A percentile compares a stretch with the other conserved stretches of the same genome.
Evolutionary conservation across 2,888 invertebrate genomes (phyloP).

Genomic region (Hirtodrosophila confusa): DNA sequence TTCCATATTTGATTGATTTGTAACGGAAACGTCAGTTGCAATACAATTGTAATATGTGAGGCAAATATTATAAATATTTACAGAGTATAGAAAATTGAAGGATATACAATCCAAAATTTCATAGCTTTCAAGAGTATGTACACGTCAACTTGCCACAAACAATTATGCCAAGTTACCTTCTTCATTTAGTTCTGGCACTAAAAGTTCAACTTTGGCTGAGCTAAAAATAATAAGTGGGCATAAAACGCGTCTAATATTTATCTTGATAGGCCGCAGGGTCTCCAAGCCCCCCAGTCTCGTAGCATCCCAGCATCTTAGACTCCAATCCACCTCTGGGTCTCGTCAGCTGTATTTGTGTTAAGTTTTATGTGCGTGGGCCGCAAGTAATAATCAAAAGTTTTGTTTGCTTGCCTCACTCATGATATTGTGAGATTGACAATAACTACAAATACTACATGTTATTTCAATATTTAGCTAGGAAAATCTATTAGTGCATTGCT

Average conservation of each 20-base stretch:
- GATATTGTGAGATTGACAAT: slow-evolving; percentile 22
- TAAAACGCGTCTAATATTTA: slow-evolving; percentile 37
- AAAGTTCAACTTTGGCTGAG: slow-evolving; percentile 32
- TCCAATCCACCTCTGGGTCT: not conserved
- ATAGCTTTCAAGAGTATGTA: not conserved
- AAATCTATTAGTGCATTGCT: slow-evolving; percentile 67
- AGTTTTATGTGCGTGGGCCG: slow-evolving; percentile 32
- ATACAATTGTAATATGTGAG: too few relatives aligned
- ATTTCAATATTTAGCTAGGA: slow-evolving; percentile 40
- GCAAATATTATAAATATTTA: too few relatives aligned
- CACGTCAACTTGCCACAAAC: not conserved
- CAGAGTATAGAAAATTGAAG: too few relatives aligned
- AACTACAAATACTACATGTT: slow-evolving; percentile 10
- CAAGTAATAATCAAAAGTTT: slow-evolving; percentile 46
- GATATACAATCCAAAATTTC: too few relatives aligned
- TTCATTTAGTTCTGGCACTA: slow-evolving; percentile 17
- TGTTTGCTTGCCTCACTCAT: slow-evolving; percentile 23
- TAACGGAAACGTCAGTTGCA: too few relatives aligned
- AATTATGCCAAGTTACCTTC: slow-evolving; percentile 3
- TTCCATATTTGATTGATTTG: too few relatives aligned
- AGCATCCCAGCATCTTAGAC: not conserved
- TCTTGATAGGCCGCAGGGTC: slow-evolving; percentile 36
- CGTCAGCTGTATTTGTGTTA: slow-evolving; percentile 29
- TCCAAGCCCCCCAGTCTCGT: too few relatives aligned
- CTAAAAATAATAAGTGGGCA: slow-evolving; percentile 45